Evolutionary conservation across 2,113 vertebrate genomes (phyloP), one percentile per base, ranked within the genome.

Genomic region (Lagopus leucura): DNA sequence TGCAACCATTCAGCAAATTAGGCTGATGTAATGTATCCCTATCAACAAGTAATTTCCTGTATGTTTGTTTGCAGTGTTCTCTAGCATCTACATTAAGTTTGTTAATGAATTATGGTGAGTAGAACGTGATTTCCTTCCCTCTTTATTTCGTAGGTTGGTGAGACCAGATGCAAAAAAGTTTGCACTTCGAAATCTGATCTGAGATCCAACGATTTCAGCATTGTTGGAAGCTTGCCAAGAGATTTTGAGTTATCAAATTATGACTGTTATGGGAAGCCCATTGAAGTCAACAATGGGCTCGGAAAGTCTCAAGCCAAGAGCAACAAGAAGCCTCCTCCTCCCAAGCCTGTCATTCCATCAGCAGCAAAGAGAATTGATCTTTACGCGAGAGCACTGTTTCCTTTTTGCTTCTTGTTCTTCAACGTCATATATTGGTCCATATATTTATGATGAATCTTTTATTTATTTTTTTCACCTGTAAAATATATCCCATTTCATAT

Each of bases 161-260:
- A 99, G 96, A 99, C 98, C 13, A 98, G 99, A 97, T 99, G 99
- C 96, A 99, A 99, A 97, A 99, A 99, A 96, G 99, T 99, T 86
- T 99, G 99, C 96, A 99, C 99, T 38, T 99, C 99, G 7, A 99
- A 99, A 97, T 99, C 99, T 22, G 99, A 99, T 96, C 97, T 99
- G 96, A 98, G 99, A 96, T 99, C 99, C 94, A 99, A 99, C 71
- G 99, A 99, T 97, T 99, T 99, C 98, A 99, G 99, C 98, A 99
- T 99, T 10, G 99, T 99, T 90, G 99, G 99, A 89, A 99, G 99
- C 38, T 98, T 99, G 96, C 99, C 99, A 10, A 98, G 99, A 94
- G 99, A 99, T 98, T 99, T 99, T 97, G 99, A 99, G 95, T 97
- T 99, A 94, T 99, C 99, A 20, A 99, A 99, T 97, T 99, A 99